phyloP scores from a whole-genome alignment of 1,140 invertebrate species.

The Caenorhabditis brenneri region DNA sequence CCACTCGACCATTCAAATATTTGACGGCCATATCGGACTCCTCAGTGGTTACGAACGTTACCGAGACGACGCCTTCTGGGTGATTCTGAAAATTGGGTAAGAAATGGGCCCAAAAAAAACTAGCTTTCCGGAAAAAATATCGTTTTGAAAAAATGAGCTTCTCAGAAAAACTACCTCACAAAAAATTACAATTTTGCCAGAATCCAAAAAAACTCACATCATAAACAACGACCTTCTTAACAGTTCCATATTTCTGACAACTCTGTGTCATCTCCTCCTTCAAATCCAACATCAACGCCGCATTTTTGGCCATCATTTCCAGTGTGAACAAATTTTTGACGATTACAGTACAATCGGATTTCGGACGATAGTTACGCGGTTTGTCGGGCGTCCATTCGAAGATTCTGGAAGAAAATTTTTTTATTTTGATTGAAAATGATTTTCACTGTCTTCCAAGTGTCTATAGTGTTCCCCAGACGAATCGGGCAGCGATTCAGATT shows the following conservation, averaged over 20 bases:
- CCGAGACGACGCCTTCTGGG: slow-evolving; percentile 89
- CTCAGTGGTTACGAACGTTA: slow-evolving; percentile 87
- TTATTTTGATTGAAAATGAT: background rate
- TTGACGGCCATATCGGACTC: slow-evolving; percentile 87
- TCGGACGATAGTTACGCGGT: slow-evolving; percentile 81
- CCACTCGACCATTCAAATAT: slow-evolving; percentile 88
- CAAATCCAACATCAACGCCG: slow-evolving; percentile 85
- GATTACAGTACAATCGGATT: slow-evolving; percentile 88
- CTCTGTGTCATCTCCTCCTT: slow-evolving; percentile 88
- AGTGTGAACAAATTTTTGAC: slow-evolving; percentile 92
- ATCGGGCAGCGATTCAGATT: no score
- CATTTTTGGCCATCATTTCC: slow-evolving; percentile 85
- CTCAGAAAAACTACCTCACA: background rate
- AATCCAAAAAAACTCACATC: slow-evolving; percentile 78
- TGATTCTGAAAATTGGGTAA: slow-evolving; percentile 80
- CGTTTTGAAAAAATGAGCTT: background rate
- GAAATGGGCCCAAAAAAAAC: no score
- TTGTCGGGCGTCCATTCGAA: slow-evolving; percentile 96
- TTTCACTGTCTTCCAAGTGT: no score
- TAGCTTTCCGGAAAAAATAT: no score
- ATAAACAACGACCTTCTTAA: slow-evolving; percentile 88
- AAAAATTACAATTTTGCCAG: background rate
- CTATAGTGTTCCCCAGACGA: no score
- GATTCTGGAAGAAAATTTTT: slow-evolving; percentile 75
- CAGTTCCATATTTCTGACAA: slow-evolving; percentile 87